These are phyloP conservation scores for Aldrovandia affinis DNA, from an alignment of 2,797 vertebrate genomes.

Conservation along the genomic window DNA sequence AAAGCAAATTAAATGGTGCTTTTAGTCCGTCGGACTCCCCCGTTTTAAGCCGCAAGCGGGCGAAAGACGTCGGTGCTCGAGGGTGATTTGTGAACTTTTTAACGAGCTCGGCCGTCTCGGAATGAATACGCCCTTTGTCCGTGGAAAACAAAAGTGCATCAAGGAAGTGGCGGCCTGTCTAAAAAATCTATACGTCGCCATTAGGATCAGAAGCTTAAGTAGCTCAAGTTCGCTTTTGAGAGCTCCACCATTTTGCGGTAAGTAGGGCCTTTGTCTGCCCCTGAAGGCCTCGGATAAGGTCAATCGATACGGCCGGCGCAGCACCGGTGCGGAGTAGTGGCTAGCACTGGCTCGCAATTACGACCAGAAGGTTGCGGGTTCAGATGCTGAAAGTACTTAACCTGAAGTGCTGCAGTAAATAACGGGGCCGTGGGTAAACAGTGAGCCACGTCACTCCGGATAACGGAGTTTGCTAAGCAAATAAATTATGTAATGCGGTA, in stretches of 20 bases:
- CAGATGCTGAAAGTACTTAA: neutral
- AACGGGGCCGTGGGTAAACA: neutral
- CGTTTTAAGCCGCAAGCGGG: conserved; percentile 3
- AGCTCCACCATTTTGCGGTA: conserved; percentile 41
- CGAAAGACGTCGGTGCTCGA: neutral
- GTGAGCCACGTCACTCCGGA: neutral
- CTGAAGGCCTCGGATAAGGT: conserved; percentile 48
- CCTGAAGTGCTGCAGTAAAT: neutral
- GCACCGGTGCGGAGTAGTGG: neutral
- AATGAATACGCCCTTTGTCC: conserved; percentile 24
- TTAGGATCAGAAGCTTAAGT: conserved; percentile 54
- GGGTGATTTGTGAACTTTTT: conserved; percentile 26
- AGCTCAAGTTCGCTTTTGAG: conserved; percentile 45
- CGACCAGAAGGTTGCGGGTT: neutral
- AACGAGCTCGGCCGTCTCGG: neutral
- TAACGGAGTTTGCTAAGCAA: neutral
- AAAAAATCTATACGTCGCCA: conserved; percentile 24
- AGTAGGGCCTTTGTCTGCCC: conserved; percentile 46
- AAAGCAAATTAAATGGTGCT: conserved; percentile 37
- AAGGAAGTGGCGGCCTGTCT: conserved; percentile 13
- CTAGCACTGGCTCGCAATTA: neutral
- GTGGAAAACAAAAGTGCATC: neutral
- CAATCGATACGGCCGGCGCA: neutral
- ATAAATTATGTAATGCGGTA: neutral
- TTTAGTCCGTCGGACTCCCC: neutral